Evolutionary conservation across 2,797 vertebrate species (phyloP), one percentile per base, ranked within the genome.

Genomic region (Strix occidentalis): DNA sequence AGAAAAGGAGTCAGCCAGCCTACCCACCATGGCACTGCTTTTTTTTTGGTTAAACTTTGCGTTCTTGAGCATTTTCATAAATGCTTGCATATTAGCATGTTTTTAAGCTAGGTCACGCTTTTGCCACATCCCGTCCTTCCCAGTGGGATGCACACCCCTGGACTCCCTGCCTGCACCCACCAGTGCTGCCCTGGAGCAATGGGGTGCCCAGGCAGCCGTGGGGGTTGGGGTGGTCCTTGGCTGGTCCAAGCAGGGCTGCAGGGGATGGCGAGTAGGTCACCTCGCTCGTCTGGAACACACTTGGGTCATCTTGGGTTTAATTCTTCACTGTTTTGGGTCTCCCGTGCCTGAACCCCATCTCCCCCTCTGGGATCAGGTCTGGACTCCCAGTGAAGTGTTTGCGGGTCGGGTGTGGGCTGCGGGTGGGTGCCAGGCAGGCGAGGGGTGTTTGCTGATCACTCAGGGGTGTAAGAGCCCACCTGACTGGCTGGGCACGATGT

Each of bases 161-260:
- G 60, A 33, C n/a, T 92, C 29, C 35, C n/a, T 57, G 79, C 35
- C 51, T 45, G n/a, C 50, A 43, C 25, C 45, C 79, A 15, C 46
- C 14, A 11, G 18, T 26, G 37, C 76, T 80, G 69, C 28, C 50
- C n/a, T 1, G 1, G 57, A 10, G n/a, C 20, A 25, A 25, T 1
- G 0, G 17, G n/a, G 41, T 35, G 11, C 28, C 56, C 13, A 5
- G 23, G 50, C 3, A 5, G 12, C 51, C 4, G 0, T 24, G 16
- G 25, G 14, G 37, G n/a, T 18, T 2, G 2, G 16, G 35, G 17
- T 29, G 56, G 37, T 46, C 45, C 48, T 43, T 58, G 76, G 35
- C 39, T 77, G 56, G 9, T 43, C 54, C 51, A 24, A 31, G 25
- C 4, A 3, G 9, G 6, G 21, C 54, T 48, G 21, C n/a, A 46